Conservation (phyloP, 2,888 invertebrate genomes). For the Conistra vaccinii region DNA sequence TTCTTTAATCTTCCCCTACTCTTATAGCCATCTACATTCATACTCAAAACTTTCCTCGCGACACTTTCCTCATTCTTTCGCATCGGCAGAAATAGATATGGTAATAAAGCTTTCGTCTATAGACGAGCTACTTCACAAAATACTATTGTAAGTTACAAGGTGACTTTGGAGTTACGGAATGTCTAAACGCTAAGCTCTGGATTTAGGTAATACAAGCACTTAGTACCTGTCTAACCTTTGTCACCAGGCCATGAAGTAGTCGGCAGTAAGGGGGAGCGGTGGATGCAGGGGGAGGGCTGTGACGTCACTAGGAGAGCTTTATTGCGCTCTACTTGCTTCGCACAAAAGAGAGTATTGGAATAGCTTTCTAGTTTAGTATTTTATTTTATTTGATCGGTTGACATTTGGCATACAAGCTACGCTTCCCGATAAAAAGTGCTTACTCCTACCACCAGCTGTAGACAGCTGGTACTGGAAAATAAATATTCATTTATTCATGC, state of each 20-base stretch:
- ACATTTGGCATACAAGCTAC: neutral
- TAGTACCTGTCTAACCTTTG: constrained; percentile 24
- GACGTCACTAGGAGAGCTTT: constrained; percentile 41
- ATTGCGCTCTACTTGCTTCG: constrained; percentile 39
- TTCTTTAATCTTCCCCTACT: too few relatives aligned
- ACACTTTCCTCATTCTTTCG: too few relatives aligned
- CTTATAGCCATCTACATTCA: neutral
- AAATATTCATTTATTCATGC: neutral
- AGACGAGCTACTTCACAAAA: neutral
- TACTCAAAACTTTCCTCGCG: neutral
- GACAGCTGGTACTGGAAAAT: neutral
- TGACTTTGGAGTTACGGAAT: constrained; percentile 1
- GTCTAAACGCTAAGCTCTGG: constrained; percentile 6
- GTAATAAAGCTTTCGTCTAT: neutral
- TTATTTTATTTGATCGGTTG: constrained; percentile 18
- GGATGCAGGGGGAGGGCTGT: neutral
- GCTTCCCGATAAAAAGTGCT: neutral
- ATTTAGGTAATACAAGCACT: constrained; percentile 22
- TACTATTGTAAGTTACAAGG: neutral
- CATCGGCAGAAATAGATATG: too few relatives aligned
- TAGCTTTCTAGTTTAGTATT: constrained; percentile 12
- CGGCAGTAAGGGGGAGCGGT: neutral
- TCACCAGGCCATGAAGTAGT: neutral
- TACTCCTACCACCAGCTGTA: neutral
- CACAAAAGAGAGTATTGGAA: constrained; percentile 36